Conservation (phyloP, 2,797 vertebrate species). For the Phrynocephalus forsythii region DNA sequence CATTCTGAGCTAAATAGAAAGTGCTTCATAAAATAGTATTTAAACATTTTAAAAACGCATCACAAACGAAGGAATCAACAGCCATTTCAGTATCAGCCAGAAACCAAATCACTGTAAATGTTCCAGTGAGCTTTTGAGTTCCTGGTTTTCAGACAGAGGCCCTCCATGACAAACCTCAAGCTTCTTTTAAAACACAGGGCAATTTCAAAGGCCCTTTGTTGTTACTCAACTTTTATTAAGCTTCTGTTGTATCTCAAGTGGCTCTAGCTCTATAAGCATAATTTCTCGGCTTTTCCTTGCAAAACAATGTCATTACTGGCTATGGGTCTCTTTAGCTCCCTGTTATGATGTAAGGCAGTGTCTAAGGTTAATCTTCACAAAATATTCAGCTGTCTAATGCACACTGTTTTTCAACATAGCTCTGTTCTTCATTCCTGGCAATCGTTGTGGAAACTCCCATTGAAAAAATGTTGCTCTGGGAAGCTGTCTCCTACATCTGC, state of each 20-base stretch:
- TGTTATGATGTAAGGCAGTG: background rate
- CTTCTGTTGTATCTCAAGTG: background rate
- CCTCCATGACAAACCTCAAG: background rate
- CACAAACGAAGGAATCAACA: constrained; percentile 6
- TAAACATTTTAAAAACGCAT: constrained; percentile 6
- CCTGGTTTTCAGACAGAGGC: background rate
- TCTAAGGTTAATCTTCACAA: background rate
- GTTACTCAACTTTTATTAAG: background rate
- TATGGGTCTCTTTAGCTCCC: background rate
- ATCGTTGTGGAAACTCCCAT: background rate
- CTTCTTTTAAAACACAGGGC: background rate
- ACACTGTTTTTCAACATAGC: background rate
- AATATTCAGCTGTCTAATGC: background rate
- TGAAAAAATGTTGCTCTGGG: background rate
- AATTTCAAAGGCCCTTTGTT: constrained; percentile 12
- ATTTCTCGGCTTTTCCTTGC: background rate
- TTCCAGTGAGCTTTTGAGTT: background rate
- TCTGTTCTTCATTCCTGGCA: background rate
- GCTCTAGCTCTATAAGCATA: background rate
- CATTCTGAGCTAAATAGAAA: background rate
- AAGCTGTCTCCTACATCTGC: background rate
- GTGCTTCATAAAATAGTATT: background rate
- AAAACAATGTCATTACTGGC: background rate
- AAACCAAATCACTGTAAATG: background rate
- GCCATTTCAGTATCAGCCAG: background rate